A percentile compares a stretch with the other conserved stretches of the same genome.
Evolutionary conservation across 2,888 invertebrate species (phyloP).

Genomic region (Hyposoter didymator): DNA sequence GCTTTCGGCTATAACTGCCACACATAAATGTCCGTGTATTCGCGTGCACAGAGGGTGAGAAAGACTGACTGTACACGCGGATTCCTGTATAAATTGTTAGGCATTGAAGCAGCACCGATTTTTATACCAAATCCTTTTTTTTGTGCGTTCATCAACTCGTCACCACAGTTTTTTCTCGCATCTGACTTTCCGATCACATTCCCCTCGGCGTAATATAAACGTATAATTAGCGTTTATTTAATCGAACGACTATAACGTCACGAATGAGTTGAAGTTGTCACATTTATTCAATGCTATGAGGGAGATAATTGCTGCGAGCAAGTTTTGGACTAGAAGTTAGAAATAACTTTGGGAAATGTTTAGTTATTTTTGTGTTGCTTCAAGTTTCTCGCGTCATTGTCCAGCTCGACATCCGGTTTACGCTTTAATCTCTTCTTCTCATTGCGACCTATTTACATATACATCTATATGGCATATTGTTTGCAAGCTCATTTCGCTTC

Average conservation of each 20-base stretch:
- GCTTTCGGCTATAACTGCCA: background rate
- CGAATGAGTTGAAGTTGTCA: background rate
- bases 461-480: conserved; percentile 27
- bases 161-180: conserved; percentile 26
- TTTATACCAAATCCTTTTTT: conserved; percentile 39
- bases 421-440: conserved; percentile 47
- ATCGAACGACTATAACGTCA: background rate
- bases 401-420: conserved; percentile 57
- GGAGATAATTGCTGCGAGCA: background rate
- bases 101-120: conserved; percentile 5
- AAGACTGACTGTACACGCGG: background rate
- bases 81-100: conserved; percentile 25
- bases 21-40: background rate
- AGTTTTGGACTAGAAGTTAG: background rate
- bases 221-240: conserved; percentile 39
- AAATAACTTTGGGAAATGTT: background rate
- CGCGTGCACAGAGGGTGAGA: background rate
- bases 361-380: conserved; percentile 1
- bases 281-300: background rate
- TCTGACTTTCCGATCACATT: background rate
- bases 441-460: conserved; percentile 18
- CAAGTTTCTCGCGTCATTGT: conserved; percentile 40
- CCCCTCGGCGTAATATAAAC: background rate
- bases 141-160: background rate
- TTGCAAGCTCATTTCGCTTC: conserved; percentile 46